A percentile compares a stretch with the other conserved stretches of the same genome.
These are phyloP conservation scores for Triplophysa dalaica DNA, from an alignment of 2,113 vertebrate genomes.

Conservation along the genomic window DNA sequence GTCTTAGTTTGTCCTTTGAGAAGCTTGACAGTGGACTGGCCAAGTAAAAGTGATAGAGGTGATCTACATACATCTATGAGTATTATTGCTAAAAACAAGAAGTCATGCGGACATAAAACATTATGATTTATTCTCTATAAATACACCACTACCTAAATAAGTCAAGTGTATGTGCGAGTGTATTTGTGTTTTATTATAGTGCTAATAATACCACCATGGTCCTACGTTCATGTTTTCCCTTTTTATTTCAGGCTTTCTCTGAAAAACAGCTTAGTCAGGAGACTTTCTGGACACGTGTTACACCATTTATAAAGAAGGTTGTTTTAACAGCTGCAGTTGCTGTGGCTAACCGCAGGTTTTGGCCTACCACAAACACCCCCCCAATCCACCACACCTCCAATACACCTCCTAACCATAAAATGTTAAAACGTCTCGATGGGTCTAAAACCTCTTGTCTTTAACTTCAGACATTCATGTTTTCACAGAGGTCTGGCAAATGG, in stretches of 20 bases:
- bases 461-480: neutral
- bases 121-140: no score
- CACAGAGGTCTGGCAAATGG: neutral
- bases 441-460: neutral
- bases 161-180: neutral
- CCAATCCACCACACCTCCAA: slow-evolving; percentile 4
- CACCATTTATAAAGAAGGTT: slow-evolving; percentile 19
- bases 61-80: no score
- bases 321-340: slow-evolving; percentile 44
- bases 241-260: slow-evolving; percentile 9
- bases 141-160: neutral
- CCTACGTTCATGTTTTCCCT: neutral
- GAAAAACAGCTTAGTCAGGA: slow-evolving; percentile 29
- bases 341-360: slow-evolving; percentile 3
- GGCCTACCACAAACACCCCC: slow-evolving; percentile 1
- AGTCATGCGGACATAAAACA: no score
- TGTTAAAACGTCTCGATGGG: neutral
- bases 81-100: no score
- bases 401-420: slow-evolving; percentile 8
- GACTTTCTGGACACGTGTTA: neutral
- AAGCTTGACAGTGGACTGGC: no score
- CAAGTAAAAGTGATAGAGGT: no score
- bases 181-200: neutral
- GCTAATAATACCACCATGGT: slow-evolving; percentile 10
- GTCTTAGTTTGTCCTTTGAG: no score